Base-by-base conservation (phyloP, 2,113 vertebrate species). In the Ramphastos sulfuratus region DNA sequence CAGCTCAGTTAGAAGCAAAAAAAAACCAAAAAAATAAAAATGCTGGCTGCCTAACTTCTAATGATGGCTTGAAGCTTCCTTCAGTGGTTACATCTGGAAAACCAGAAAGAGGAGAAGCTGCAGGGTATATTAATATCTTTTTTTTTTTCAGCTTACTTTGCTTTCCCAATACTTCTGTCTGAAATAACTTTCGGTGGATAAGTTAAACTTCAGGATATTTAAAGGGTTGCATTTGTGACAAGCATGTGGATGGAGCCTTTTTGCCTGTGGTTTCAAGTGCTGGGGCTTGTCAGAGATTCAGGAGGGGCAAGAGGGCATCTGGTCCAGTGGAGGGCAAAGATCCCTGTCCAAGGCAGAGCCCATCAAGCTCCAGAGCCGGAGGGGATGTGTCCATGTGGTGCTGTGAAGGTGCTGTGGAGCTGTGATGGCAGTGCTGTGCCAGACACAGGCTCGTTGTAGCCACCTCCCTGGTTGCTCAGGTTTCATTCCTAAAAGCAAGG, bases 91-190 rank as follows among this genome's bases (percentile, higher is more conserved):
- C 5, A 23, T 90, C 35, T 63, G 60, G 69, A 73, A 88, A 83
- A 25, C 58, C 84, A 82, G 79, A 72, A 72, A 56, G 35, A 65
- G 54, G 81, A 69, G 78, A 63, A 91, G 44, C 56, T 89, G 5
- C 6, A 6, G 31, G 21, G 42, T 71, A 20, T 55, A 27, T 75
- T 71, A 77, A 20, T n/a, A 30, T 75, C 61, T 44, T 64, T 58
- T 64, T 58, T 64, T 66, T 59, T 63, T 39, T 39, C 81, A 33
- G 33, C 61, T 48, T 86, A 46, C 70, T 86, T 48, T 92, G 77
- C 69, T 30, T 66, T 70, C 35, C 35, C 64, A 52, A 2, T 58
- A 18, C 52, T 69, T 87, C 28, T 69, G 3, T 54, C 55, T 66
- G 35, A 85, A 90, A 35, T 20, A 46, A 44, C 24, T 83, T 87